Base-by-base conservation (phyloP, 2,797 vertebrate genomes). In the Gouania willdenowi region DNA sequence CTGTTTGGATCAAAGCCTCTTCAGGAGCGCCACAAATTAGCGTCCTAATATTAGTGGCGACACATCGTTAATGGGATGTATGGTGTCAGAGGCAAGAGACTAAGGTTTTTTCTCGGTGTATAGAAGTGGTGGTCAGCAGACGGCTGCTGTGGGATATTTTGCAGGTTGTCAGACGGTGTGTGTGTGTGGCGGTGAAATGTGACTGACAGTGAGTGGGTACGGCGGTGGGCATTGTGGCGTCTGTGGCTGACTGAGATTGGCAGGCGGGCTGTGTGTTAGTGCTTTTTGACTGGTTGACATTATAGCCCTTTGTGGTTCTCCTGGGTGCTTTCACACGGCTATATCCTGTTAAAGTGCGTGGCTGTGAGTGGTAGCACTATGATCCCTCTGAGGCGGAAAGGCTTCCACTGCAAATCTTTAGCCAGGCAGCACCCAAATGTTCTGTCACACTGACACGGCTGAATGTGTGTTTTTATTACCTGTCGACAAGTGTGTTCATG, bases 1-100 rank as follows among this genome's bases (percentile, higher is more conserved):
- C 44, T 2, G 56, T 84, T 76, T 70, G 69, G 67, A 83, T 84
- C 83, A 86, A 71, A 75, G 77, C 41, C 0, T 57, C 60, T 67
- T 63, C 40, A 39, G 66, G 57, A 64, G 63, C 55, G 19, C 35
- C 27, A 9, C 71, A 59, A 72, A 84, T 81, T 53, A 78, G 26
- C 44, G 42, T 46, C 56, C 66, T 38, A 64, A 75, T 77, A 74
- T 82, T 65, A 62, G 57, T 4, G 45, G 34, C 61, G 69, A 77
- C 76, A 73, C 71, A 47, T 60, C 41, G 40, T 77, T 78, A 82
- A 81, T 75, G 69, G 76, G 66, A 67, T 59, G 44, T 33, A 51
- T 41, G 23, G 17, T 47, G 48, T 64, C 62, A n/a, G 28, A 23
- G 9, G n/a, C 22, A 24, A 33, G 19, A 4, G 19, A n/a, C n/a